Base-by-base conservation (phyloP, 2,113 vertebrate species). In the Myiagra hebetior region DNA sequence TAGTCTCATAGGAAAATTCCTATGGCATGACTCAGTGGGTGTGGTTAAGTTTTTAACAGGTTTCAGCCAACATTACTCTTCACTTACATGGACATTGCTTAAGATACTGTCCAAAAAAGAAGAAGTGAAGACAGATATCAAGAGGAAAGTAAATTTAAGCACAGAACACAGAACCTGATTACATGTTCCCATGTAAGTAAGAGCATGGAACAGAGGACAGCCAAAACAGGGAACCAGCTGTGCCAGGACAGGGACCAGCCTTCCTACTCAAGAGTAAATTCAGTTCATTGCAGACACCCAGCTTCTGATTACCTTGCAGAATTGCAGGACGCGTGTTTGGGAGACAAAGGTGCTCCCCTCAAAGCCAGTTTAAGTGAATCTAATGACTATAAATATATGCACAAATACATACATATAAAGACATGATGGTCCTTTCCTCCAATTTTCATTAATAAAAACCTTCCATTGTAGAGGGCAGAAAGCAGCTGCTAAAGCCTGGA, bases 1-100 rank as follows among this genome's bases (percentile, higher is more conserved):
- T 7, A 68, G 53, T 31, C 57, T 87, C 52, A 52, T 11, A 44
- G 28, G 70, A 72, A 89, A 94, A 93, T 90, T 60, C 37, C 67
- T 73, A 53, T 3, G 18, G 62, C 67, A 60, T 96, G 92, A 96
- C 87, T 95, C 94, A 95, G 53, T 76, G 95, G 90, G 74, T 93
- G 95, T 73, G 67, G 65, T 87, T 68, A 89, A 90, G 8, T 68
- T 94, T 82, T 75, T 68, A 78, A 63, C 27, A 93, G 11, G 81
- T 91, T 91, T 64, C 69, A 94, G 70, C 49, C 30, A 65, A 42
- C 12, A 13, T 53, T 87, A 70, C 10, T 65, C 64, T 78, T 85
- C 41, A 90, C n/a, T 92, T 62, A 53, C 5, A 47, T 1, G 77
- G 50, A 85, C 18, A 78, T 93, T 96, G 92, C 92, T 68, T 73